These are phyloP conservation scores for Myiothlypis chrysogaster DNA, from an alignment of 2,797 vertebrate genomes.

Conservation along the genomic window DNA sequence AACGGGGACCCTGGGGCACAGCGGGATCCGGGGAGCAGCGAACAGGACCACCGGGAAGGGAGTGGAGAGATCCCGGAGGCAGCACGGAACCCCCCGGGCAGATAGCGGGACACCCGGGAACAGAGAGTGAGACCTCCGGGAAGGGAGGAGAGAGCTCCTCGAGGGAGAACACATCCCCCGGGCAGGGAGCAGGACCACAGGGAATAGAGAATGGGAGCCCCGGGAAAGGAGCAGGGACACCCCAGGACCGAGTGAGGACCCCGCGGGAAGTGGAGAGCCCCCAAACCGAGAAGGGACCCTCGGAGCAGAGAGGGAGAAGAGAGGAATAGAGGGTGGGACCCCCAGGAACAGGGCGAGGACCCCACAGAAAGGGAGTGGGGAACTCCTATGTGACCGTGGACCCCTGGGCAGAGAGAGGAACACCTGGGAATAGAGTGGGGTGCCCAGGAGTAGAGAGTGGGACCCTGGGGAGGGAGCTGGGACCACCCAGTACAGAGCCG, in stretches of 20 bases:
- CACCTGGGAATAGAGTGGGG: neutral
- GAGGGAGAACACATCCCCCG: neutral
- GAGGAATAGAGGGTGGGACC: neutral
- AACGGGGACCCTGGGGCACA: neutral
- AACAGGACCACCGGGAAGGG: neutral
- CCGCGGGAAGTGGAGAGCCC: no score
- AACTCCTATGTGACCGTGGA: neutral
- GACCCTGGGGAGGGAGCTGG: no score
- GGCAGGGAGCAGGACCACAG: rapidly evolving
- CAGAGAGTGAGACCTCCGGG: neutral
- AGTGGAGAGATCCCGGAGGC: neutral
- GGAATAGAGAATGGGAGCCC: neutral
- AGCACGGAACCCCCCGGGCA: no score
- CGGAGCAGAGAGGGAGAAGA: neutral
- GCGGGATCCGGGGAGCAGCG: neutral
- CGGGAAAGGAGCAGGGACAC: neutral
- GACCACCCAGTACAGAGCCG: neutral
- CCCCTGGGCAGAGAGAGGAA: neutral
- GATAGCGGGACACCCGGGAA: neutral
- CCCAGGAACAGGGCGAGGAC: neutral
- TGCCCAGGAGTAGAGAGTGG: rapidly evolving
- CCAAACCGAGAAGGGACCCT: rapidly evolving
- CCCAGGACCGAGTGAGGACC: neutral
- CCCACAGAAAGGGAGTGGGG: neutral
- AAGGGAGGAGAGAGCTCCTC: neutral